A percentile compares a stretch with the other conserved stretches of the same genome.
Conservation (phyloP, 2,797 vertebrate genomes). For the Anas flavirostris region DNA sequence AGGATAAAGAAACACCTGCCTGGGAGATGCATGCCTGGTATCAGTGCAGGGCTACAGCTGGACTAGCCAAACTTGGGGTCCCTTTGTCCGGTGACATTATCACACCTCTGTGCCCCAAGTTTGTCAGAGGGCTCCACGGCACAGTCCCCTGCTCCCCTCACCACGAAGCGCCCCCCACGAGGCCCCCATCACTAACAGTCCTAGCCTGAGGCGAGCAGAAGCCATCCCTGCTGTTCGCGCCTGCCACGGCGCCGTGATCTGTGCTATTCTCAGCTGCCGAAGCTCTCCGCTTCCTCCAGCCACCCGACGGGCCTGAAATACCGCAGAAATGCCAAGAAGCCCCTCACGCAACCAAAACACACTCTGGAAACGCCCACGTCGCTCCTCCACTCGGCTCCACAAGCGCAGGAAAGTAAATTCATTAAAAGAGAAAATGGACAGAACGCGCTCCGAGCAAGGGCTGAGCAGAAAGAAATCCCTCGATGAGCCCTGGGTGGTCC, state of each 20-base stretch:
- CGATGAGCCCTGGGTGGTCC: not conserved
- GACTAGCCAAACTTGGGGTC: not conserved
- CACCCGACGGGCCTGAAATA: constrained; percentile 2
- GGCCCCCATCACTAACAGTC: not conserved
- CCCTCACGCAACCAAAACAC: not conserved
- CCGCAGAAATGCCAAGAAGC: not conserved
- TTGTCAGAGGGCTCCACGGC: fast-evolving
- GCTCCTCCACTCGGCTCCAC: not conserved
- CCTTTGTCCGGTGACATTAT: not conserved
- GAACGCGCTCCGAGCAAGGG: not conserved
- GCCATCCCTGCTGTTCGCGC: not conserved
- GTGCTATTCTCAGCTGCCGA: not conserved
- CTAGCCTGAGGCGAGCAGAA: not conserved
- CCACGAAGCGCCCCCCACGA: not conserved
- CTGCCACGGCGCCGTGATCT: not conserved
- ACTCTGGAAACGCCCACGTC: not conserved
- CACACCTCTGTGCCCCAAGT: not conserved
- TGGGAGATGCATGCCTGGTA: not conserved
- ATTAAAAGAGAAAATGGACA: not conserved
- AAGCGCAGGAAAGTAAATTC: not conserved
- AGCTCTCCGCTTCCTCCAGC: not conserved
- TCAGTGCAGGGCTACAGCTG: fast-evolving
- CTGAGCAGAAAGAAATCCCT: not conserved
- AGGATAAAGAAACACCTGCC: not conserved
- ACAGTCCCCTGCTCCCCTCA: not conserved